Base-by-base conservation (phyloP, 2,113 vertebrate genomes). In the Tupaia chinensis region DNA sequence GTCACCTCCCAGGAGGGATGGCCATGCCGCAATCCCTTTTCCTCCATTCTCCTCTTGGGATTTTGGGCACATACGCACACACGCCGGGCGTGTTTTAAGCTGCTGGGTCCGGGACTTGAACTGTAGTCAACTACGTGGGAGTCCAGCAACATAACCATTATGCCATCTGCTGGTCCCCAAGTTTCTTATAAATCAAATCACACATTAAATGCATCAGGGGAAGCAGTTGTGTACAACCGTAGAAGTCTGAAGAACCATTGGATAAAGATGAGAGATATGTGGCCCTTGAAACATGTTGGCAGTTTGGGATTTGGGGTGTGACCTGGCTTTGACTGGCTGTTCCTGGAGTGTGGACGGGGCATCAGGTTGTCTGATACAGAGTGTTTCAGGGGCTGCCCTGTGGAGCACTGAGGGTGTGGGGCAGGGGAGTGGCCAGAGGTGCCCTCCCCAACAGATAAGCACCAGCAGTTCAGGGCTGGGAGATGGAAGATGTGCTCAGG, bases 211-310 rank as follows among this genome's bases (percentile, higher is more conserved):
- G 69, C 78, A 22, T 91, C 86, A 78, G 87, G 70, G 44, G 13
- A 95, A 86, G n/a, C 16, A 19, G n/a, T 84, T 68, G 12, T 56
- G 91, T 32, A 58, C n/a, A 85, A 87, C 5, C n/a, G 58, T 25
- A 9, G 34, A 77, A 81, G n/a, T 23, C 76, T 9, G 20, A 81
- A 85, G 80, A 74, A 9, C 10, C 70, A 83, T n/a, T 54, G 73
- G 66, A 66, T 70, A 14, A 54, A 66, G n/a, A 73, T 34, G 58
- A 60, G 85, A 76, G 72, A 44, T 15, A 58, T 19, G 66, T 29
- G 5, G 13, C 15, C 34, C 56, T 65, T 25, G 80, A 25, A 69
- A 8, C 11, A 13, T 63, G n/a, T 17, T 54, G 34, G 79, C 70
- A 65, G 74, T 80, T 20, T 32, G 66, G 56, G 53, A n/a, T 53